Percentiles rank a stretch among this genome's conserved stretches.
phyloP scores from a whole-genome alignment of 2,888 invertebrate genomes.

The Macrosiphum euphorbiae region DNA sequence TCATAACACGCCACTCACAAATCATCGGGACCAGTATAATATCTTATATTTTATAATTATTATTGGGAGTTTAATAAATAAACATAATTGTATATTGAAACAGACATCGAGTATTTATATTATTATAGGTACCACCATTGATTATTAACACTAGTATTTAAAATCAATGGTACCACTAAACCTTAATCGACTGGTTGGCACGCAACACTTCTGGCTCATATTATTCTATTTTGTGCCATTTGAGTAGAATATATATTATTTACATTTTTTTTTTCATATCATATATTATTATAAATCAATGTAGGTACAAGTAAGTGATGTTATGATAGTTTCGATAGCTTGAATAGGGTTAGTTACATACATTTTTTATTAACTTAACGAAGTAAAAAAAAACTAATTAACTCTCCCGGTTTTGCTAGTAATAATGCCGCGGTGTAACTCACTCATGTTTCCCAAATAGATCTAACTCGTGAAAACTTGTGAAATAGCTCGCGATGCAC shows the following conservation, averaged over 20 bases:
- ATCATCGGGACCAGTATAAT: not conserved
- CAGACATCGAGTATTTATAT: not conserved
- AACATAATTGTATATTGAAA: not conserved
- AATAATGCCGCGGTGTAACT: not conserved
- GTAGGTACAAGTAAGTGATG: no score
- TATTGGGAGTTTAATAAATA: not conserved
- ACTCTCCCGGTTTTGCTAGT: not conserved
- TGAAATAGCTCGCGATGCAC: no score
- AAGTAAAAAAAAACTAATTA: not conserved
- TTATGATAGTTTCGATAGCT: not conserved
- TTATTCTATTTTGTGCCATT: not conserved
- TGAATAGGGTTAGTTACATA: not conserved
- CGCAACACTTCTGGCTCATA: not conserved
- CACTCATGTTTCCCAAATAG: no score
- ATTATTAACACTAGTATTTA: no score
- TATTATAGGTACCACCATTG: not conserved
- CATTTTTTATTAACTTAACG: not conserved
- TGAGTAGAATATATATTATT: not conserved
- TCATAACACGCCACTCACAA: not conserved
- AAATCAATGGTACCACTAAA: not conserved
- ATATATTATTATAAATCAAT: not conserved
- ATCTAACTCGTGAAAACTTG: no score
- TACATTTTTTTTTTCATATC: not conserved
- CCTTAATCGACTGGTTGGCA: not conserved
- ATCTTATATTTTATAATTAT: not conserved